These are phyloP conservation scores for Sturmia bella DNA, from an alignment of 2,888 invertebrate species.

Conservation along the genomic window DNA sequence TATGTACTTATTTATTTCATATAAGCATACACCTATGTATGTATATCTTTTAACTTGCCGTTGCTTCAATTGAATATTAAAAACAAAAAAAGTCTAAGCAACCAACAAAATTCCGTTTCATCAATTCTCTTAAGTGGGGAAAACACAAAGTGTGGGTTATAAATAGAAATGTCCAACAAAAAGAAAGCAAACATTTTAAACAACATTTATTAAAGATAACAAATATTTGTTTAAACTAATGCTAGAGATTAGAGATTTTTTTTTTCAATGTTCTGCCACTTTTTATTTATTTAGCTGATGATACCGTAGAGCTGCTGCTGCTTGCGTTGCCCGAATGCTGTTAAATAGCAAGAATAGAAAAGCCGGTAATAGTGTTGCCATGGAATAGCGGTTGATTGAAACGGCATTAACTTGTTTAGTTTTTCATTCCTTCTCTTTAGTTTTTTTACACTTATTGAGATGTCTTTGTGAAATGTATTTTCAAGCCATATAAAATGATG, in stretches of 20 bases:
- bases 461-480: constrained; percentile 50
- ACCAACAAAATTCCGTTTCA: background rate
- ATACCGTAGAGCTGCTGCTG: constrained; percentile 15
- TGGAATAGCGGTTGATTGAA: constrained; percentile 53
- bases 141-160: constrained; percentile 21
- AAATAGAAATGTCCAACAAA: constrained; percentile 25
- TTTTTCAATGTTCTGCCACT: constrained; percentile 40
- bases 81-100: too few species aligned
- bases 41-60: too few species aligned
- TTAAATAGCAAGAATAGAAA: constrained; percentile 7
- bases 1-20: too few species aligned
- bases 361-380: constrained; percentile 46
- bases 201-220: constrained; percentile 32
- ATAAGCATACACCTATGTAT: too few species aligned
- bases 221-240: constrained; percentile 52
- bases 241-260: constrained; percentile 43
- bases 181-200: constrained; percentile 3
- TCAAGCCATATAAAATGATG: constrained; percentile 42
- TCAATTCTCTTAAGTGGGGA: background rate
- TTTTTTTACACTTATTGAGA: background rate
- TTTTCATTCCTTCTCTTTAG: constrained; percentile 3
- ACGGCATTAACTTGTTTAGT: constrained; percentile 65
- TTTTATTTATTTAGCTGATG: constrained; percentile 27
- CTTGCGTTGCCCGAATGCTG: background rate
- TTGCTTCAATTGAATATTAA: too few species aligned